phyloP scores from a whole-genome alignment of 2,888 invertebrate genomes.

The Trachelus iudaicus region DNA sequence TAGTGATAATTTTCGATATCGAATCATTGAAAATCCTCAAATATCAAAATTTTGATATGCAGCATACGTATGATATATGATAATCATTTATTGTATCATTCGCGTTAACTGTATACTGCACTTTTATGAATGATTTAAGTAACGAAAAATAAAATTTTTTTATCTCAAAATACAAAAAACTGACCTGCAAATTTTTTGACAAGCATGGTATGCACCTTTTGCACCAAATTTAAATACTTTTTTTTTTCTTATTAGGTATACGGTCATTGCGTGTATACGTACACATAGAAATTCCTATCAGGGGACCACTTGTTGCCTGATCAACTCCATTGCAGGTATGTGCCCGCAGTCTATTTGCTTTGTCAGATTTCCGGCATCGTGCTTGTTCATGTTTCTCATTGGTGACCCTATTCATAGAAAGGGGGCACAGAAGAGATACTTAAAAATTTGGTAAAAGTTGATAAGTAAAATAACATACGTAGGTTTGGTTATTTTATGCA shows the following conservation, averaged over 20 bases:
- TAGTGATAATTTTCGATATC: not conserved
- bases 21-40: not conserved
- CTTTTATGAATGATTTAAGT: too few relatives aligned
- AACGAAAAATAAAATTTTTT: too few relatives aligned
- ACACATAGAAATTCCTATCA: not conserved
- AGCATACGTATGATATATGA: not conserved
- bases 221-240: not conserved
- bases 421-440: not conserved
- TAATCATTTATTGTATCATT: too few relatives aligned
- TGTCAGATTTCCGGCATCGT: not conserved
- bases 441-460: not conserved
- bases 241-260: not conserved
- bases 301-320: not conserved
- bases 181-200: too few relatives aligned
- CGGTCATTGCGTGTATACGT: not conserved
- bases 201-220: too few relatives aligned
- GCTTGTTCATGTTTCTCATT: not conserved
- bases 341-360: not conserved
- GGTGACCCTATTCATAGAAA: not conserved
- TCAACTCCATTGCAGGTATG: not conserved
- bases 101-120: too few relatives aligned
- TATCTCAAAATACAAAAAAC: too few relatives aligned
- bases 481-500: not conserved
- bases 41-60: not conserved
- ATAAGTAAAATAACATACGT: not conserved